Conservation (phyloP, 2,888 invertebrate genomes). For the Eucera pruinosa region DNA sequence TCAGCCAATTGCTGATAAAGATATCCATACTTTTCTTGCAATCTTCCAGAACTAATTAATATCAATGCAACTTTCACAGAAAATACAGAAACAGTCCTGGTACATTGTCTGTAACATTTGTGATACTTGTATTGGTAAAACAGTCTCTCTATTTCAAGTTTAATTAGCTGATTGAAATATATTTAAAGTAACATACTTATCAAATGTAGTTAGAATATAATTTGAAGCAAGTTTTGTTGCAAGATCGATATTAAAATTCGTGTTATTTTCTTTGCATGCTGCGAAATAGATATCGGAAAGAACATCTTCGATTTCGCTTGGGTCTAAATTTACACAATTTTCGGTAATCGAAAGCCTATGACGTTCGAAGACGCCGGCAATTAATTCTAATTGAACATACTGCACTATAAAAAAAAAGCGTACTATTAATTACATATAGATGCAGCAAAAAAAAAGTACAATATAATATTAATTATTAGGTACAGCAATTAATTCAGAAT, state of each 20-base stretch:
- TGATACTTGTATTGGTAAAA: conserved; percentile 31
- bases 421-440: conserved; percentile 7
- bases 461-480: too few species aligned
- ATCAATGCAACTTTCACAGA: conserved; percentile 89
- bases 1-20: conserved; percentile 90
- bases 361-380: conserved; percentile 89
- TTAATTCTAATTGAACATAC: conserved; percentile 85
- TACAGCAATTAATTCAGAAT: too few species aligned
- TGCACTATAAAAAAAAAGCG: conserved; percentile 83
- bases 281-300: conserved; percentile 91
- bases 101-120: conserved; percentile 85
- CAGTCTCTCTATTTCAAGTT: conserved; percentile 18
- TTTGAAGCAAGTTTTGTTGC: conserved; percentile 88
- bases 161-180: conserved; percentile 3
- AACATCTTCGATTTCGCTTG: conserved; percentile 89
- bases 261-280: conserved; percentile 88
- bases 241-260: conserved; percentile 87
- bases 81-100: conserved; percentile 88
- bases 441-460: conserved; percentile 5
- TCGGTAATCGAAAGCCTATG: conserved; percentile 90
- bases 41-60: conserved; percentile 88
- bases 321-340: conserved; percentile 88
- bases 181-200: conserved; percentile 85
- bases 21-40: conserved; percentile 88
- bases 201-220: conserved; percentile 89